Conservation (phyloP, 2,113 vertebrate genomes). For the Mobula hypostoma region DNA sequence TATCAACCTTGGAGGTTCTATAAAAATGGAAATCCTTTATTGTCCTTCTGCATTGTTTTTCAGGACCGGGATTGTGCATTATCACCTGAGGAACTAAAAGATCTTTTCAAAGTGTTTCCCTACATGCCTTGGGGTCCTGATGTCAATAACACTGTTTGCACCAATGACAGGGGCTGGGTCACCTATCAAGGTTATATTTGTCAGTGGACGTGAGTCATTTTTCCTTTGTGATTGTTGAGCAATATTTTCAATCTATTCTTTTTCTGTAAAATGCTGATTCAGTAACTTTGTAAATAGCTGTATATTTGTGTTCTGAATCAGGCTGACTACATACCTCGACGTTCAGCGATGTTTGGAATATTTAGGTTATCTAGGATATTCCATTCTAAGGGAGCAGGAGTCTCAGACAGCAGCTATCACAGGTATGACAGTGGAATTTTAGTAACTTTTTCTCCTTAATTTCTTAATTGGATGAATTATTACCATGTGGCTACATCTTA, state of each 20-base stretch:
- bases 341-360: slow-evolving; percentile 94
- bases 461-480: too few species aligned
- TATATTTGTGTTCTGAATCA: slow-evolving; percentile 47
- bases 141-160: slow-evolving; percentile 92
- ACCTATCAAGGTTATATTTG: slow-evolving; percentile 97
- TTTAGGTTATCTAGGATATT: slow-evolving; percentile 90
- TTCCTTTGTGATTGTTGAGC: background rate
- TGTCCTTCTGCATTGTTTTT: slow-evolving; percentile 43
- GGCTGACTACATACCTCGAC: slow-evolving; percentile 89
- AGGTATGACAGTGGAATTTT: slow-evolving; percentile 55
- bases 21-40: background rate
- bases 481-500: too few species aligned
- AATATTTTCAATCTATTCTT: background rate
- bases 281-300: background rate
- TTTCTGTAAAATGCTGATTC: background rate
- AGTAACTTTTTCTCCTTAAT: background rate
- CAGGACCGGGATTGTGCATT: slow-evolving; percentile 94
- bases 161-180: slow-evolving; percentile 93
- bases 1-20: too few species aligned
- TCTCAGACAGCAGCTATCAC: slow-evolving; percentile 91
- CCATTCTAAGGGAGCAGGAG: slow-evolving; percentile 92
- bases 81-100: slow-evolving; percentile 88
- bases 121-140: slow-evolving; percentile 98
- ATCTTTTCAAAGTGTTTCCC: slow-evolving; percentile 94
- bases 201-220: slow-evolving; percentile 90